Percentiles rank a stretch among this genome's conserved stretches.
Conservation (phyloP, 2,113 vertebrate species). For the Heterotis niloticus region DNA sequence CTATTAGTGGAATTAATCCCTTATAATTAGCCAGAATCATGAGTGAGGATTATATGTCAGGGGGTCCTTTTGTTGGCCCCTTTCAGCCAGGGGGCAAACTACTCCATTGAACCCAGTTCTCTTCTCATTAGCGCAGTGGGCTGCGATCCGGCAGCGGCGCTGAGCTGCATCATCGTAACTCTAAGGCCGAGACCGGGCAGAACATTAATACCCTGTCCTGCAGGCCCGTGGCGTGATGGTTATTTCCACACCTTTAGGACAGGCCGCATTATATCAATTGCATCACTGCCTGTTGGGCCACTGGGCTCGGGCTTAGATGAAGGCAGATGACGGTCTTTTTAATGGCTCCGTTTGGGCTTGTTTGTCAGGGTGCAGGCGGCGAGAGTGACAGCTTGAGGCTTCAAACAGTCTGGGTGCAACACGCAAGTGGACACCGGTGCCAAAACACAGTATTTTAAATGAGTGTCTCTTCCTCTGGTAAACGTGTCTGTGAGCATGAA, state of each 20-base stretch:
- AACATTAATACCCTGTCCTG: slow-evolving; percentile 61
- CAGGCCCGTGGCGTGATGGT: slow-evolving; percentile 51
- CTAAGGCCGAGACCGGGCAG: slow-evolving; percentile 38
- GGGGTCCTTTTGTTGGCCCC: background rate
- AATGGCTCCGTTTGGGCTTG: background rate
- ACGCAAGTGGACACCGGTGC: background rate
- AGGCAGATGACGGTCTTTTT: background rate
- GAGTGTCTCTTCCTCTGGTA: background rate
- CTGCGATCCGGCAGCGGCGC: slow-evolving; percentile 53
- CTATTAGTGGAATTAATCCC: slow-evolving; percentile 24
- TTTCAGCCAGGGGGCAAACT: slow-evolving; percentile 17
- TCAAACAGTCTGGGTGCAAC: background rate
- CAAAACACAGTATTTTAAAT: no score
- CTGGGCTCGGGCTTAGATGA: slow-evolving; percentile 15
- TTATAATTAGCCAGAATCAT: slow-evolving; percentile 39
- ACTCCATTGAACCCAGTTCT: slow-evolving; percentile 8
- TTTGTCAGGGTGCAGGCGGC: background rate
- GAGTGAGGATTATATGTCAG: slow-evolving; percentile 27
- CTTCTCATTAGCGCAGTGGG: slow-evolving; percentile 36
- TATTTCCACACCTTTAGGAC: slow-evolving; percentile 65
- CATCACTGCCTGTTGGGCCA: slow-evolving; percentile 46
- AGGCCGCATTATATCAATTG: slow-evolving; percentile 55
- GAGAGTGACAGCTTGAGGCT: background rate
- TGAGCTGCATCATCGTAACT: slow-evolving; percentile 51
- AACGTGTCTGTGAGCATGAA: background rate